These are phyloP conservation scores for Cynaeus angustus DNA, from an alignment of 2,888 invertebrate species.

Conservation along the genomic window DNA sequence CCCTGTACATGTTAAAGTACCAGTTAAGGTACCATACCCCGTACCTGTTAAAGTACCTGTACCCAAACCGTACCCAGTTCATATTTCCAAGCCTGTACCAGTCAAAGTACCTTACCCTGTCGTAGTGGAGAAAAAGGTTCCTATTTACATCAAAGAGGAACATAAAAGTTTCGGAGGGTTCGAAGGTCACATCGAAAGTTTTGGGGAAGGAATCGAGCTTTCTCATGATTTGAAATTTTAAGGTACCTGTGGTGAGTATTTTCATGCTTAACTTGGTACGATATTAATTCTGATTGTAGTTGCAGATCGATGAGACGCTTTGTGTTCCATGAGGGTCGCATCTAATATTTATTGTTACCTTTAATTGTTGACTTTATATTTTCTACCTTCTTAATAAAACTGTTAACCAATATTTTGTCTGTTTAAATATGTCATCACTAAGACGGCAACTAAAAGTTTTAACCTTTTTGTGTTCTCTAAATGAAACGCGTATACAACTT, in stretches of 20 bases:
- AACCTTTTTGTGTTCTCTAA: too few relatives aligned
- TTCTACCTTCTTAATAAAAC: slow-evolving; percentile 16
- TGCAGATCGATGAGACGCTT: slow-evolving; percentile 17
- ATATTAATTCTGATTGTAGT: slow-evolving; percentile 7
- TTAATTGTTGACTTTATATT: slow-evolving; percentile 27
- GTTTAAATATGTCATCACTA: too few relatives aligned
- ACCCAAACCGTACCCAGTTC: slow-evolving; percentile 72
- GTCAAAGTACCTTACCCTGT: slow-evolving; percentile 77
- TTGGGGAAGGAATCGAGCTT: slow-evolving; percentile 34
- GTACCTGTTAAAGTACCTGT: slow-evolving; percentile 64
- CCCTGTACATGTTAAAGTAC: slow-evolving; percentile 72
- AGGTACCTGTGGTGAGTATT: not conserved
- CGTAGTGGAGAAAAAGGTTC: slow-evolving; percentile 75
- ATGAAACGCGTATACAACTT: too few relatives aligned
- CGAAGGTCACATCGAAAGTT: slow-evolving; percentile 36
- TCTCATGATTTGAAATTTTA: slow-evolving; percentile 23
- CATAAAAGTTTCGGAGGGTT: slow-evolving; percentile 41
- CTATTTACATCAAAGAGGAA: slow-evolving; percentile 63
- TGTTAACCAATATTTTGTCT: slow-evolving; percentile 13
- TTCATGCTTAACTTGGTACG: not conserved
- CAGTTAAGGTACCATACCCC: slow-evolving; percentile 72
- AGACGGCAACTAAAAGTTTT: too few relatives aligned
- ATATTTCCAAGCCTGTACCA: slow-evolving; percentile 74
- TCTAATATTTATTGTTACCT: slow-evolving; percentile 17
- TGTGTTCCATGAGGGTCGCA: slow-evolving; percentile 16